Conservation (phyloP, 2,797 vertebrate genomes). For the Hemibagrus guttatus region DNA sequence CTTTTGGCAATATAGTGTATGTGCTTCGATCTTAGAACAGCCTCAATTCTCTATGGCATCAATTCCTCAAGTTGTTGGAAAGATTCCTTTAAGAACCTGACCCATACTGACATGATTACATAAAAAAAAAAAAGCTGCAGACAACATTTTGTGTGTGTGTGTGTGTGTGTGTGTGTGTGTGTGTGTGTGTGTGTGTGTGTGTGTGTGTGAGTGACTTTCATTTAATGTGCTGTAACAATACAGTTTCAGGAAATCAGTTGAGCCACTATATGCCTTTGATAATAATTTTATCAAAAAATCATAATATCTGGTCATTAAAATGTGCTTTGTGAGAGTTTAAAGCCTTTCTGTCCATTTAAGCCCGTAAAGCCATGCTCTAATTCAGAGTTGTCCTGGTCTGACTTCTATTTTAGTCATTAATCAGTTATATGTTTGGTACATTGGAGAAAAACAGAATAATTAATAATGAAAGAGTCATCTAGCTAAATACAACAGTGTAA, state of each 20-base stretch:
- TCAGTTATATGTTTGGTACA: constrained; percentile 10
- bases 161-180: neutral
- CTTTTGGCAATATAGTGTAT: too few species aligned
- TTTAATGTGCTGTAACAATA: too few species aligned
- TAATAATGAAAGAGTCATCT: constrained; percentile 24
- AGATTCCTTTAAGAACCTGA: neutral
- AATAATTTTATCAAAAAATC: too few species aligned
- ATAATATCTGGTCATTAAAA: neutral
- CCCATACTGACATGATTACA: neutral
- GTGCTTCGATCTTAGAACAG: neutral
- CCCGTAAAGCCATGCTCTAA: neutral
- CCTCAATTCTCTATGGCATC: neutral
- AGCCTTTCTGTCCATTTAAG: neutral
- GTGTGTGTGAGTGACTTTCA: too few species aligned
- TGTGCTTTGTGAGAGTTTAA: neutral
- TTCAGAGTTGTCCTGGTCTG: neutral
- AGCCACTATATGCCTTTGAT: neutral
- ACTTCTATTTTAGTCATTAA: constrained; percentile 12
- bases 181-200: too few species aligned
- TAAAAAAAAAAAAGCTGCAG: neutral
- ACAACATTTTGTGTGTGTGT: neutral
- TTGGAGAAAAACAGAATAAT: constrained; percentile 10
- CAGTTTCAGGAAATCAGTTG: neutral
- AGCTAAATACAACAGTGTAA: constrained; percentile 28
- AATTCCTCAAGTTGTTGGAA: neutral